phyloP scores from a whole-genome alignment of 1,140 invertebrate genomes.

The Caenorhabditis remanei region DNA sequence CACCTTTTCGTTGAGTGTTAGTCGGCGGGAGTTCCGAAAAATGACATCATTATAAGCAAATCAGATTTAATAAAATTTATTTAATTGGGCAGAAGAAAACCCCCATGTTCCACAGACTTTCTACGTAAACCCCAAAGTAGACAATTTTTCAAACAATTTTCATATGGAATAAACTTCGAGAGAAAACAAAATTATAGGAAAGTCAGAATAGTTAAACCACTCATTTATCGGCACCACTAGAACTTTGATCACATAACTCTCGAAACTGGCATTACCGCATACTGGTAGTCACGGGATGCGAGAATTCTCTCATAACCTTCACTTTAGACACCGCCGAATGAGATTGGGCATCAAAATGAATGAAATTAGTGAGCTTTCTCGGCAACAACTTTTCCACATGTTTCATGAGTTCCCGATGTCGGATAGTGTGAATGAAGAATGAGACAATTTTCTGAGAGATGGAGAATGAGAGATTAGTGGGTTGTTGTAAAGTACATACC shows the following conservation, averaged over 20 bases:
- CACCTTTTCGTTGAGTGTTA: too few relatives aligned
- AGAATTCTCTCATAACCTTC: constrained; percentile 8
- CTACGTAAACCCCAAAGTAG: too few relatives aligned
- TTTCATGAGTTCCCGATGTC: constrained; percentile 38
- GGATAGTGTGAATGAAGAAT: constrained; percentile 34
- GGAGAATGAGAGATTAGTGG: background rate
- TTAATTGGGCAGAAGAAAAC: too few relatives aligned
- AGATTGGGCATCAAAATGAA: background rate
- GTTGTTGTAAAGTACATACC: background rate
- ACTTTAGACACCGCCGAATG: constrained; percentile 20
- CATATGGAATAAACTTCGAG: background rate
- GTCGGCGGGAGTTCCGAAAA: too few relatives aligned
- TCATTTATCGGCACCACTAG: background rate
- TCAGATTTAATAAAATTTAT: too few relatives aligned
- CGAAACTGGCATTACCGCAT: background rate
- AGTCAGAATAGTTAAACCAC: too few relatives aligned
- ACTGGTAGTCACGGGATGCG: constrained; percentile 13
- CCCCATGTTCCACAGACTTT: too few relatives aligned
- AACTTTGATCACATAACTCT: background rate
- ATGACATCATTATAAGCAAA: too few relatives aligned
- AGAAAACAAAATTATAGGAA: background rate
- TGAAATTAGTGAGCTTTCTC: background rate
- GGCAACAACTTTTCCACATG: constrained; percentile 13
- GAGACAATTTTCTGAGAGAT: constrained; percentile 24
- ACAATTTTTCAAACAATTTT: too few relatives aligned